Percentiles rank a stretch among this genome's conserved stretches.
Conservation (phyloP, 2,797 vertebrate species). For the Eutrigla gurnardus region DNA sequence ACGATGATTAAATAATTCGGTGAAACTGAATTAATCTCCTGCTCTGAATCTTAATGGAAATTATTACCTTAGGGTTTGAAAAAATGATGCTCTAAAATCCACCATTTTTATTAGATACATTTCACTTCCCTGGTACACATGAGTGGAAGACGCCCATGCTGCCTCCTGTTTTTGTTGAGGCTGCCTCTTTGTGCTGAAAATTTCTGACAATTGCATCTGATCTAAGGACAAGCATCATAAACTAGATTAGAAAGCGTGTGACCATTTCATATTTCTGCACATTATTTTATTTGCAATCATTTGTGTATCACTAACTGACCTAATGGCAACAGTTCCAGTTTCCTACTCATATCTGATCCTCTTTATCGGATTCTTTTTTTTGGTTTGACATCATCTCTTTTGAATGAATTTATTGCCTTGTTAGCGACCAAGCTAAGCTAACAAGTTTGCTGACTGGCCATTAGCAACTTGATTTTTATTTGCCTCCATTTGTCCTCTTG, state of each 20-base stretch:
- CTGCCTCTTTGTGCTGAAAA: conserved; percentile 10
- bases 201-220: conserved; percentile 26
- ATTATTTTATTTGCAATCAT: conserved; percentile 20
- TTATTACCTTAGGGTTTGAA: not conserved
- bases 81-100: not conserved
- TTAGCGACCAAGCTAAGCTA: not conserved
- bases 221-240: conserved; percentile 38
- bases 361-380: conserved; percentile 21
- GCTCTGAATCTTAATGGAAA: not conserved
- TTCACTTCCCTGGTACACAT: not conserved
- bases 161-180: not conserved
- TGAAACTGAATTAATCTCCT: not conserved
- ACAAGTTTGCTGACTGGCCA: not conserved
- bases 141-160: not conserved
- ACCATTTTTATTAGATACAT: not conserved
- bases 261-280: conserved; percentile 40
- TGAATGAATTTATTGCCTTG: no score
- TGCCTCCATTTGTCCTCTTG: not conserved
- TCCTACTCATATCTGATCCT: not conserved
- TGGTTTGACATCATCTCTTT: conserved; percentile 17
- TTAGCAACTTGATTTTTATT: not conserved
- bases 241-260: conserved; percentile 30
- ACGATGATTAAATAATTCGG: conserved; percentile 5
- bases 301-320: conserved; percentile 26
- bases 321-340: conserved; percentile 46